Evolutionary conservation across 2,113 vertebrate genomes (phyloP), one percentile per base, ranked within the genome.

Genomic region (Odontophorus gujanensis): DNA sequence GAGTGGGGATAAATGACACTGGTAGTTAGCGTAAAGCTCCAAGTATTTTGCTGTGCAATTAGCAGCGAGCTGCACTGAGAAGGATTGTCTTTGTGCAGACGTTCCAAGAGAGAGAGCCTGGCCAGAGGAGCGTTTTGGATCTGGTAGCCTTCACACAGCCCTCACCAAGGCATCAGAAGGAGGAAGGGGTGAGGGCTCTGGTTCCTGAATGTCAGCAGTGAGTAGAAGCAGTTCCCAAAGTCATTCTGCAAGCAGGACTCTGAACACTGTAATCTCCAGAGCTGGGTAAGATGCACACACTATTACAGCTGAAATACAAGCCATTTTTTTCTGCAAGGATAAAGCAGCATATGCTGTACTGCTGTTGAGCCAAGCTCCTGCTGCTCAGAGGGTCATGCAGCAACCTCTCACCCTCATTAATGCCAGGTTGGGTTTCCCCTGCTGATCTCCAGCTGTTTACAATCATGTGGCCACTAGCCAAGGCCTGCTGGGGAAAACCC

Each of bases 401-500:
- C 82, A 62, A 36, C 80, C 47, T 81, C 68, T 69, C 6, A 0
- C 63, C 84, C 89, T 93, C 89, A 82, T 91, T 96, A 96, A 96
- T 89, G 87, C 89, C 50, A 38, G 77, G 81, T 36, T 85, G 58
- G 61, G 86, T 85, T 95, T 81, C 95, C 4, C 3, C 40, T 1
- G 2, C 81, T 0, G 1, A 30, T 92, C 73, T 69, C 86, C 83
- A 0, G 2, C 86, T 91, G 94, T 57, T 93, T 94, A 92, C 93
- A 92, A 76, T 90, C 71, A 38, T 48, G 71, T 87, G 92, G 86
- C 80, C 53, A 24, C 21, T 3, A 2, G 74, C 94, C 86, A 95
- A 90, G 36, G 40, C 43, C 67, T 53, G 74, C 74, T 89, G 92
- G 89, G 96, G 93, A 93, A 93, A 95, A 92, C 84, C 94, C 82